phyloP scores from a whole-genome alignment of 2,113 vertebrate species.

The Nerophis ophidion region DNA sequence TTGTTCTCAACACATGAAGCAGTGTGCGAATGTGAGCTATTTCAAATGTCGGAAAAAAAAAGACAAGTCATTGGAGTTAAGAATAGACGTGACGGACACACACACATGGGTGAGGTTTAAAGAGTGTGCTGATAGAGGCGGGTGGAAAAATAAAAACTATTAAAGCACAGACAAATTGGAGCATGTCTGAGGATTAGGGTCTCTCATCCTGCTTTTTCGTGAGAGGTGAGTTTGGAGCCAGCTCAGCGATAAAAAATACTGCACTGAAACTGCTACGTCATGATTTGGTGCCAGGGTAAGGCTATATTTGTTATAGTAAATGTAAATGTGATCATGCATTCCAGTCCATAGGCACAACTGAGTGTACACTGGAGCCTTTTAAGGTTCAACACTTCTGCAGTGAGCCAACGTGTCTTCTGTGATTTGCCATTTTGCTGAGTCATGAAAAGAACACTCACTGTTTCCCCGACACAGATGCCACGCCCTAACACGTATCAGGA shows the following conservation, averaged over 20 bases:
- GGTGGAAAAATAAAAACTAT: not conserved
- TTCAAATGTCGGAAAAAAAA: conserved; percentile 40
- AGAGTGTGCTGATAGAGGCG: not conserved
- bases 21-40: conserved; percentile 18
- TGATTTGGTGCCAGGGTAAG: no score
- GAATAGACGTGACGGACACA: conserved; percentile 35
- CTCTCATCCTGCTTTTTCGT: conserved; percentile 1
- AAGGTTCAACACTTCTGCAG: not conserved
- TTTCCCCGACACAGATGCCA: not conserved
- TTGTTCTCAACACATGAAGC: not conserved
- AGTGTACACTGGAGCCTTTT: not conserved
- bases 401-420: not conserved
- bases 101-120: not conserved
- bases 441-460: not conserved
- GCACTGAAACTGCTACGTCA: no score
- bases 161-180: not conserved
- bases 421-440: not conserved
- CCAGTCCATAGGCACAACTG: not conserved
- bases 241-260: no score
- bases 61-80: conserved; percentile 19
- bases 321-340: no score
- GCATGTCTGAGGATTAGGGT: conserved; percentile 1
- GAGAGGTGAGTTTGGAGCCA: not conserved
- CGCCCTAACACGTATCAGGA: not conserved
- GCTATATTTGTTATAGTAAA: no score